phyloP scores from a whole-genome alignment of 2,113 vertebrate species.

The Istiophorus platypterus region DNA sequence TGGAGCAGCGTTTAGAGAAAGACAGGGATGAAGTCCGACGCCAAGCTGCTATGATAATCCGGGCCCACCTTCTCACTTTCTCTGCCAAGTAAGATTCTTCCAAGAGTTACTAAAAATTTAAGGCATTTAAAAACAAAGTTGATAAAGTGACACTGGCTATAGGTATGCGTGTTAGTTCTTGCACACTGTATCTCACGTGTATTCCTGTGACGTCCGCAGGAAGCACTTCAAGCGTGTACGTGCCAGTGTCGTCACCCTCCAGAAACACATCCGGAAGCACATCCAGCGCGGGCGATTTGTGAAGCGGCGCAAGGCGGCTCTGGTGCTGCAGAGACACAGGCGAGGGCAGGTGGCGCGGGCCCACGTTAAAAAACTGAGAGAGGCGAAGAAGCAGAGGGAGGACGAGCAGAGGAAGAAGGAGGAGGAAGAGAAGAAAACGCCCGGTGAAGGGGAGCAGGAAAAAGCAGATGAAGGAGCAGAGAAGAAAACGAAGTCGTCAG shows the following conservation, averaged over 20 bases:
- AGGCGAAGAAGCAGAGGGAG: slow-evolving; percentile 77
- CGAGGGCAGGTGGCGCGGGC: slow-evolving; percentile 88
- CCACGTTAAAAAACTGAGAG: slow-evolving; percentile 82
- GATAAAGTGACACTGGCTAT: neutral
- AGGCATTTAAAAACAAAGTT: neutral
- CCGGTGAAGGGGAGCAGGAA: slow-evolving; percentile 75
- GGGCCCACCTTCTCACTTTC: slow-evolving; percentile 91
- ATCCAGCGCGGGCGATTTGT: slow-evolving; percentile 83
- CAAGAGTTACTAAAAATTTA: neutral
- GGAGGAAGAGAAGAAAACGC: slow-evolving; percentile 79
- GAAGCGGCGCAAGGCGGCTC: slow-evolving; percentile 79
- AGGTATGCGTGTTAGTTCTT: neutral
- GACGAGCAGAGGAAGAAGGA: slow-evolving; percentile 80
- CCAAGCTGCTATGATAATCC: slow-evolving; percentile 90
- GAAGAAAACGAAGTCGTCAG: slow-evolving; percentile 18
- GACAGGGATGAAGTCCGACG: slow-evolving; percentile 89
- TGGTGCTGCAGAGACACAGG: slow-evolving; percentile 89
- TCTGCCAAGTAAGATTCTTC: slow-evolving; percentile 87
- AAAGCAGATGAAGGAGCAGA: slow-evolving; percentile 28
- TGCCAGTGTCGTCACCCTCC: slow-evolving; percentile 85
- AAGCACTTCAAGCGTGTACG: slow-evolving; percentile 88
- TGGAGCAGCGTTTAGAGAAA: slow-evolving; percentile 93
- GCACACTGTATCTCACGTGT: neutral
- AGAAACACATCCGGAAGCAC: slow-evolving; percentile 89
- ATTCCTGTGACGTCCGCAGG: slow-evolving; percentile 70